These are phyloP conservation scores for Eleginops maclovinus DNA, from an alignment of 2,113 vertebrate genomes.

Conservation along the genomic window DNA sequence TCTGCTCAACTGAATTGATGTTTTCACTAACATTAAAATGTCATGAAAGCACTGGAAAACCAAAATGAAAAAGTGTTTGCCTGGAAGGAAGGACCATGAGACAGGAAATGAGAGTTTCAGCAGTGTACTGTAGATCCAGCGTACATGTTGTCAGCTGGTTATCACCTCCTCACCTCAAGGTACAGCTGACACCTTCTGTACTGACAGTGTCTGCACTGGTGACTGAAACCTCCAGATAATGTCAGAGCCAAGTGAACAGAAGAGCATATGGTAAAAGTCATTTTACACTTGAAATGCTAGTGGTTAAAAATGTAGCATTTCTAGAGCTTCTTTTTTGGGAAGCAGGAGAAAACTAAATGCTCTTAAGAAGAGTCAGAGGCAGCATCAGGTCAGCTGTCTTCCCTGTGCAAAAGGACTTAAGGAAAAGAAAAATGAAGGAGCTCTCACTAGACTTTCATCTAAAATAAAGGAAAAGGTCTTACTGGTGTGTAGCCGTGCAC, in stretches of 20 bases:
- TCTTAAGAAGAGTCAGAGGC: not conserved
- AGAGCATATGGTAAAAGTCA: not conserved
- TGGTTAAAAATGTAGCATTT: slow-evolving; percentile 7
- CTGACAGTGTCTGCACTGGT: slow-evolving; percentile 43
- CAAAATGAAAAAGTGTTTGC: not conserved
- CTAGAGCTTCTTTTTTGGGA: not conserved
- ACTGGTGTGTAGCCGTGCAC: slow-evolving; percentile 89
- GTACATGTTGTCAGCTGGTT: slow-evolving; percentile 37
- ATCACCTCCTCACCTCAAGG: slow-evolving; percentile 60
- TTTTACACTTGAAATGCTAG: slow-evolving; percentile 6
- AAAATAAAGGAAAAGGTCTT: slow-evolving; percentile 58
- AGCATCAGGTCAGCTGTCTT: slow-evolving; percentile 6
- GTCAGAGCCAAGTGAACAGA: slow-evolving; percentile 31
- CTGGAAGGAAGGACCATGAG: slow-evolving; percentile 13
- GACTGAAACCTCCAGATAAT: slow-evolving; percentile 55
- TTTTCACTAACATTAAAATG: not conserved
- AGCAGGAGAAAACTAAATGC: not conserved
- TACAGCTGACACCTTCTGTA: slow-evolving; percentile 62
- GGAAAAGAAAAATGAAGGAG: slow-evolving; percentile 14
- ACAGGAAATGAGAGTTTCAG: slow-evolving; percentile 15
- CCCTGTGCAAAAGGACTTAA: slow-evolving; percentile 2
- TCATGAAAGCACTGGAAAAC: not conserved
- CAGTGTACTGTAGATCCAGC: slow-evolving; percentile 27
- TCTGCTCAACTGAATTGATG: not conserved
- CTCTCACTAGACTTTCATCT: slow-evolving; percentile 4